Percentiles rank a stretch among this genome's conserved stretches.
Evolutionary conservation across 2,888 invertebrate species (phyloP).

Genomic region (Chrysina gloriosa): DNA sequence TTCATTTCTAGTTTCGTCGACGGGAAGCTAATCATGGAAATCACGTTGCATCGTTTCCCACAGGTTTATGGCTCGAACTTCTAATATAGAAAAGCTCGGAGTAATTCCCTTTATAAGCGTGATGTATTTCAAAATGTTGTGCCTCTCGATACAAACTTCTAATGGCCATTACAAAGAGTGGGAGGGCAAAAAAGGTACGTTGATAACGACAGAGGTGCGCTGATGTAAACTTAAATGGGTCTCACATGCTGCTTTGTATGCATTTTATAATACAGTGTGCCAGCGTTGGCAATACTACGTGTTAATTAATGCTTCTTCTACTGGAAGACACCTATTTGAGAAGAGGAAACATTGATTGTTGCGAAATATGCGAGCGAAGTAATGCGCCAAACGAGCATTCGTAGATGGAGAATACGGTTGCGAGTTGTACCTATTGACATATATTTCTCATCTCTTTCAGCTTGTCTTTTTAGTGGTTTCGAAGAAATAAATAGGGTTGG

Average conservation of each 20-base stretch:
- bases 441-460: background rate
- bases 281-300: background rate
- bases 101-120: constrained; percentile 37
- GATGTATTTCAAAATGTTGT: constrained; percentile 34
- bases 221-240: constrained; percentile 4
- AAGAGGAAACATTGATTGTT: background rate
- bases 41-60: constrained; percentile 4
- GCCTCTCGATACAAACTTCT: constrained; percentile 28
- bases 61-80: constrained; percentile 12
- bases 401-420: background rate
- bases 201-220: background rate
- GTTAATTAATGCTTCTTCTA: constrained; percentile 15
- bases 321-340: background rate
- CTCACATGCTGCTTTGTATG: constrained; percentile 1
- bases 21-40: background rate
- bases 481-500: too few relatives aligned
- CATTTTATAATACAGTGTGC: background rate
- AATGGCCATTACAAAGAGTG: constrained; percentile 33
- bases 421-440: background rate
- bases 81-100: constrained; percentile 22
- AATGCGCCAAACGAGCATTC: background rate
- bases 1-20: background rate
- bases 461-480: too few relatives aligned
- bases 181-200: background rate
- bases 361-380: background rate